Evolutionary conservation across 2,888 invertebrate genomes (phyloP).

Genomic region (Ophonus ardosiacus): DNA sequence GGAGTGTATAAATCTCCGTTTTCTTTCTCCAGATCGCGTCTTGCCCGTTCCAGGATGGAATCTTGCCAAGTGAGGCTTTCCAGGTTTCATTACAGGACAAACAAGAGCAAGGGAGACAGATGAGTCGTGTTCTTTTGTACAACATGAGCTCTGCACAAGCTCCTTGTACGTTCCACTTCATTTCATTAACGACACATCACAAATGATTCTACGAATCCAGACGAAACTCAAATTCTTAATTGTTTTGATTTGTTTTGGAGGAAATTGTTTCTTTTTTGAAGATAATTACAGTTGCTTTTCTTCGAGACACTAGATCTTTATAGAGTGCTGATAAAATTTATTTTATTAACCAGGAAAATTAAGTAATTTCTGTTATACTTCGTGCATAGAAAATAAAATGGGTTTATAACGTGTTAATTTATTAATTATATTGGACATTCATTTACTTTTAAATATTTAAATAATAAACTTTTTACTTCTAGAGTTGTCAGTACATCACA

Average conservation of each 20-base stretch:
- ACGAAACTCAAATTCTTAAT: background rate
- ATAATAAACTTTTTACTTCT: too few species aligned
- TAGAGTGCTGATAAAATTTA: background rate
- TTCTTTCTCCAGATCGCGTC: background rate
- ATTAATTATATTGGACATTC: too few species aligned
- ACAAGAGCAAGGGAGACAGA: conserved; percentile 35
- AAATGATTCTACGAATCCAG: conserved; percentile 51
- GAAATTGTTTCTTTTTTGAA: background rate
- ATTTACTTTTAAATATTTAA: too few species aligned
- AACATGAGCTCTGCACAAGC: background rate
- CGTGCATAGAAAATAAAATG: too few species aligned
- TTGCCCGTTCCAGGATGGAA: conserved; percentile 4
- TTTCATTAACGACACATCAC: conserved; percentile 57
- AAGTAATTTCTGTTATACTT: too few species aligned
- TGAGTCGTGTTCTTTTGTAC: conserved; percentile 54
- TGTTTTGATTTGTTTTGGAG: background rate
- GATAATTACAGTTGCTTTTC: background rate
- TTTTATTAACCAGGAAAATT: too few species aligned
- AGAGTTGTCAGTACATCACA: too few species aligned
- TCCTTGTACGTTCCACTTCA: conserved; percentile 53
- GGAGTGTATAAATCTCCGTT: background rate
- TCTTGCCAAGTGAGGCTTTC: conserved; percentile 46
- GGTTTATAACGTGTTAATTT: too few species aligned
- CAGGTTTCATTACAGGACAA: conserved; percentile 47
- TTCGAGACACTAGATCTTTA: background rate